Evolutionary conservation across 2,888 invertebrate genomes (phyloP).

Genomic region (Platycnemis pennipes): DNA sequence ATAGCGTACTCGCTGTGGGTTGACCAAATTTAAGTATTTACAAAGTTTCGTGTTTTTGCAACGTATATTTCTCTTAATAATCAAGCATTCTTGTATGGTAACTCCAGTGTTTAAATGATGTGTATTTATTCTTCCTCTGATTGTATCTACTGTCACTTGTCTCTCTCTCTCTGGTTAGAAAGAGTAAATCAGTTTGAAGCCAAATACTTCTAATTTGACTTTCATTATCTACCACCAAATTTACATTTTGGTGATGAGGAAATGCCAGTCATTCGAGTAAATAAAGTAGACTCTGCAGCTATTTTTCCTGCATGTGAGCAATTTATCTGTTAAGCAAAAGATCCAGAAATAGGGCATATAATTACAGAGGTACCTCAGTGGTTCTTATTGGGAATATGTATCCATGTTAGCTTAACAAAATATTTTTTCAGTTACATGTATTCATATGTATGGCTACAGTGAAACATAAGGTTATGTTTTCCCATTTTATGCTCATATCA

Average conservation of each 20-base stretch:
- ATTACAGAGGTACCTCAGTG: neutral
- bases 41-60: too few relatives aligned
- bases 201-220: neutral
- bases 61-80: too few relatives aligned
- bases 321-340: neutral
- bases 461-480: neutral
- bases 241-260: neutral
- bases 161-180: neutral
- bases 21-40: too few relatives aligned
- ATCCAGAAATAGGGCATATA: neutral
- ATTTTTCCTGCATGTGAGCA: neutral
- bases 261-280: neutral
- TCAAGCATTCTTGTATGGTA: too few relatives aligned
- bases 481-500: neutral
- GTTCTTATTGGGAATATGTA: neutral
- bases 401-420: neutral
- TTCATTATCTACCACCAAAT: neutral
- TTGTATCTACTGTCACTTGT: too few relatives aligned
- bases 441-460: neutral
- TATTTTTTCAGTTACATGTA: conserved; percentile 7
- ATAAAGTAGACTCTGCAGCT: conserved; percentile 35
- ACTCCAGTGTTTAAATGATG: too few relatives aligned
- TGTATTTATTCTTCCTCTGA: too few relatives aligned
- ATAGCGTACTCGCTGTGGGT: too few relatives aligned
- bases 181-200: neutral